These are phyloP conservation scores for Microctenopoma lineatum DNA, from an alignment of 2,797 vertebrate genomes.

Conservation along the genomic window DNA sequence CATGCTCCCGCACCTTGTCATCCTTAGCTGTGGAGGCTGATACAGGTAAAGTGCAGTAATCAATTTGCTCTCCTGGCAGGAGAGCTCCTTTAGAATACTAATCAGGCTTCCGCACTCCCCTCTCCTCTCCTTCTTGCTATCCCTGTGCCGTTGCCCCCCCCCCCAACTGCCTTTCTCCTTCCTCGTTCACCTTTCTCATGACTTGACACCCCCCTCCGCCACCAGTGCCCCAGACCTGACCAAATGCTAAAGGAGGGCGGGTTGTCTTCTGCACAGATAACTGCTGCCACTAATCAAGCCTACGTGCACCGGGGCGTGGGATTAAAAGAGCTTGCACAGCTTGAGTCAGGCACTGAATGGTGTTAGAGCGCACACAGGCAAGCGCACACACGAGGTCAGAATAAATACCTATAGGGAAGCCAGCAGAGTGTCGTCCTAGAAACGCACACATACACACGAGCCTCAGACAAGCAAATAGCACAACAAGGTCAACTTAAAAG, in stretches of 20 bases:
- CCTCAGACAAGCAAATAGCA: constrained; percentile 76
- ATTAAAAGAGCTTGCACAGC: constrained; percentile 91
- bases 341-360: constrained; percentile 86
- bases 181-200: constrained; percentile 79
- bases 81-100: constrained; percentile 92
- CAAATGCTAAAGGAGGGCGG: constrained; percentile 89
- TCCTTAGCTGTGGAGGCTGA: constrained; percentile 93
- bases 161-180: constrained; percentile 66
- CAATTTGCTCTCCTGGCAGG: constrained; percentile 97
- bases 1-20: constrained; percentile 90
- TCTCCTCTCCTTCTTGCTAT: constrained; percentile 42
- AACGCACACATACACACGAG: constrained; percentile 49
- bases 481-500: constrained; percentile 80
- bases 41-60: constrained; percentile 97
- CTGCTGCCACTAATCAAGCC: constrained; percentile 95
- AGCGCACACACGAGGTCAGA: constrained; percentile 53
- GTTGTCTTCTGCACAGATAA: constrained; percentile 93
- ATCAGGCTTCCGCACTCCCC: constrained; percentile 79
- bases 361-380: constrained; percentile 70
- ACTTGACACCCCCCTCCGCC: constrained; percentile 84
- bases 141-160: constrained; percentile 39
- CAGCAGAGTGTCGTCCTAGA: constrained; percentile 68
- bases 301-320: constrained; percentile 90
- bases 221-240: constrained; percentile 88
- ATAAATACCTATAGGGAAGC: constrained; percentile 66